phyloP scores from a whole-genome alignment of 2,113 vertebrate genomes.

The Zosterops japonicus region DNA sequence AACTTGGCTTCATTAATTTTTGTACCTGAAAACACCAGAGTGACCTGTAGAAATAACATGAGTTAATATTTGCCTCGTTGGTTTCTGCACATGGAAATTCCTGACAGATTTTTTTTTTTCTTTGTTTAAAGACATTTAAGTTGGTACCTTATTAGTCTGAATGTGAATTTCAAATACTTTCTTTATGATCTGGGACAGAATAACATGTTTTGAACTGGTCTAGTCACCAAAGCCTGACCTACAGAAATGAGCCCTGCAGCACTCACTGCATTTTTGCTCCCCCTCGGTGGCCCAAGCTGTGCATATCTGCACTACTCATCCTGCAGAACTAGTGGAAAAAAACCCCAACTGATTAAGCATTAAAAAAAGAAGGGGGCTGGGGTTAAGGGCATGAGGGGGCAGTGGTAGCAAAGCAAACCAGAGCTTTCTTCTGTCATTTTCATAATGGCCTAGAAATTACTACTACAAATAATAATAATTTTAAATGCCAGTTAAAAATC shows the following conservation, averaged over 20 bases:
- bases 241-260: neutral
- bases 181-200: neutral
- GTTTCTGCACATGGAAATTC: neutral
- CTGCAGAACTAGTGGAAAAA: neutral
- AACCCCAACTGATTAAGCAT: neutral
- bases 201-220: neutral
- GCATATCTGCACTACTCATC: neutral
- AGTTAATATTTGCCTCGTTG: neutral
- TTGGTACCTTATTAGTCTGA: neutral
- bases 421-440: neutral
- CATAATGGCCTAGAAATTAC: neutral
- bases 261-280: neutral
- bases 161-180: neutral
- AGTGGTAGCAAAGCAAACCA: neutral
- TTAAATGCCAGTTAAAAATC: neutral
- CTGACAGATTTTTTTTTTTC: neutral
- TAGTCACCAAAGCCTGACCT: neutral
- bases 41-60: accelerated
- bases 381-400: neutral
- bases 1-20: neutral
- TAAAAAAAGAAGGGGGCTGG: neutral
- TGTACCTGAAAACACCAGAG: neutral
- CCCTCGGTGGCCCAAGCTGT: neutral
- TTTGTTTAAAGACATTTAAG: neutral
- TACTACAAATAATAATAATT: neutral